A percentile compares a stretch with the other conserved stretches of the same genome.
These are phyloP conservation scores for Pristionchus mayeri DNA, from an alignment of 2,888 invertebrate species.

Conservation along the genomic window DNA sequence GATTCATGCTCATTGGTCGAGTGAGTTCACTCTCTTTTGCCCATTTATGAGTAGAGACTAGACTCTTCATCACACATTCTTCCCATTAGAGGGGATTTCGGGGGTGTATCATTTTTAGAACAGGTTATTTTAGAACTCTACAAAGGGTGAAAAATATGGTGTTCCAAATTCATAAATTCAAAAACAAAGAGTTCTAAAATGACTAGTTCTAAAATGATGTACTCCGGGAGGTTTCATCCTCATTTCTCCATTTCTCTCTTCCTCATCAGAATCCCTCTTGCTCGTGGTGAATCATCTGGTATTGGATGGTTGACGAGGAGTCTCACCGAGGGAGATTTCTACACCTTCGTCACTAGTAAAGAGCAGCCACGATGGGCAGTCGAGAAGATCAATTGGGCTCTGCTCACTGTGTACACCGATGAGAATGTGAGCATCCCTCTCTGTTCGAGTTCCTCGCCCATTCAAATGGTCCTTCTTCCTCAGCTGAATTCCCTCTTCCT, in stretches of 20 bases:
- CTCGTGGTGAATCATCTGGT: neutral
- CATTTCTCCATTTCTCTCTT: neutral
- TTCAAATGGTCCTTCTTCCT: neutral
- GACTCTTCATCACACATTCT: neutral
- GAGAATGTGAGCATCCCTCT: neutral
- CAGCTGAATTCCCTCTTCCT: neutral
- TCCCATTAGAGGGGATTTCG: neutral
- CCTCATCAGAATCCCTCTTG: slow-evolving; percentile 3
- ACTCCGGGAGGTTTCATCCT: neutral
- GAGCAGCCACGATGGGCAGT: neutral
- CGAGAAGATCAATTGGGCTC: slow-evolving; percentile 19
- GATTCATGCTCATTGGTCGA: neutral
- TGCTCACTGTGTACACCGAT: neutral
- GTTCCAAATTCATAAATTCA: too few relatives aligned
- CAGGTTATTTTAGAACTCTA: too few relatives aligned
- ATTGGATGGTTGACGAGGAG: slow-evolving; percentile 23
- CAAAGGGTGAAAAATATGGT: too few relatives aligned
- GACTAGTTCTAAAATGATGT: too few relatives aligned
- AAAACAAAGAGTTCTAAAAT: too few relatives aligned
- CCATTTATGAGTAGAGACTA: neutral
- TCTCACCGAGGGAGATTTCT: slow-evolving; percentile 11
- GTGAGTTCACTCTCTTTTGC: neutral
- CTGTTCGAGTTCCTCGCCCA: too few relatives aligned
- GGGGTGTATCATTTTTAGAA: neutral
- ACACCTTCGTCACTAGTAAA: slow-evolving; percentile 8